A percentile compares a stretch with the other conserved stretches of the same genome.
Conservation (phyloP, 2,113 vertebrate genomes). For the Malurus melanocephalus region DNA sequence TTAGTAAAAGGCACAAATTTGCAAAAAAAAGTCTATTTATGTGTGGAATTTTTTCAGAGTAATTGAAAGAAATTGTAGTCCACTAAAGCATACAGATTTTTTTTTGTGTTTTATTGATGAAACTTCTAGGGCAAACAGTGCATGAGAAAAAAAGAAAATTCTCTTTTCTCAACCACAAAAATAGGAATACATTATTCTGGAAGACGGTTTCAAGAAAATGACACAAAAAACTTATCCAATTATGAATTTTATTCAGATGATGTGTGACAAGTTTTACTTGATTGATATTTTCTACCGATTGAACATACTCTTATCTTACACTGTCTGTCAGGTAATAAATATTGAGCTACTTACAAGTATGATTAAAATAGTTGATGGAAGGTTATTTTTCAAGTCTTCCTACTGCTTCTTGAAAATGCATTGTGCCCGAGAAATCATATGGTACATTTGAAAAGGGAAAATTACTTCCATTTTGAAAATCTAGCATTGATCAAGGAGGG, state of each 20-base stretch:
- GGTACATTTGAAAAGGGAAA: slow-evolving; percentile 22
- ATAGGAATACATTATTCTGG: not conserved
- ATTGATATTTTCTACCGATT: slow-evolving; percentile 52
- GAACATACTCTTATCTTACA: slow-evolving; percentile 48
- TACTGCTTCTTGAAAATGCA: slow-evolving; percentile 7
- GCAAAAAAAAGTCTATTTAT: not conserved
- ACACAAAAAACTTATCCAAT: not conserved
- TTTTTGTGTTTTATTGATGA: not conserved
- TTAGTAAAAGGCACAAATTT: not conserved
- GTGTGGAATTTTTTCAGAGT: not conserved
- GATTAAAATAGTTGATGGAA: slow-evolving; percentile 60
- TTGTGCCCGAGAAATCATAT: slow-evolving; percentile 37
- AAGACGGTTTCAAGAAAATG: slow-evolving; percentile 12
- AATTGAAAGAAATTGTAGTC: not conserved
- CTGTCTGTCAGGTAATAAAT: slow-evolving; percentile 61
- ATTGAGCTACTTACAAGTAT: slow-evolving; percentile 49
- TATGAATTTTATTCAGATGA: slow-evolving; percentile 47
- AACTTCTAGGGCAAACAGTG: not conserved
- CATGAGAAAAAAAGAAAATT: not conserved
- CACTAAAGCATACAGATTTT: not conserved
- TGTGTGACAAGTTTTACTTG: slow-evolving; percentile 53
- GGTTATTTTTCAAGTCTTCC: slow-evolving; percentile 52
- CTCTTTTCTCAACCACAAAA: slow-evolving; percentile 23
- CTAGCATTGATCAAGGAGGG: not conserved
- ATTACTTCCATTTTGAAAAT: slow-evolving; percentile 5